Conservation (phyloP, 2,797 vertebrate genomes). For the Lateolabrax maculatus region DNA sequence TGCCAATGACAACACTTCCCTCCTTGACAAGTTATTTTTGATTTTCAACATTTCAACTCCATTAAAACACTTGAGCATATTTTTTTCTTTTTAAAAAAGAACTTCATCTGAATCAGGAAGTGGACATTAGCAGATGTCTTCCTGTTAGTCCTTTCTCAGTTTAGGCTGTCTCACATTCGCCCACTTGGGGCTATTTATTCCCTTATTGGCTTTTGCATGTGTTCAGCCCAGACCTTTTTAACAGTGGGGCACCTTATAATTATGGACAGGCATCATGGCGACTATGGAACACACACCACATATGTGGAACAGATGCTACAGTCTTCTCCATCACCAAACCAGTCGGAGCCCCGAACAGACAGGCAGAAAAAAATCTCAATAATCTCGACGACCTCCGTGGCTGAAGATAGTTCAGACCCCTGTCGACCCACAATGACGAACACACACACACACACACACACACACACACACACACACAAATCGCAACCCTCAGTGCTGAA, state of each 20-base stretch:
- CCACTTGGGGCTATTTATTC: slow-evolving; percentile 82
- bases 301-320: slow-evolving; percentile 81
- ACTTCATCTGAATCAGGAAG: slow-evolving; percentile 62
- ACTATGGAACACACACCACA: slow-evolving; percentile 64
- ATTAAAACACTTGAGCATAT: slow-evolving; percentile 75
- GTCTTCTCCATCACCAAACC: slow-evolving; percentile 55
- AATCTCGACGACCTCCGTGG: slow-evolving; percentile 39
- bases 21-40: slow-evolving; percentile 78
- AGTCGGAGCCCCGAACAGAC: slow-evolving; percentile 47
- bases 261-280: slow-evolving; percentile 79
- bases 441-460: slow-evolving; percentile 1
- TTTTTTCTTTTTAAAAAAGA: slow-evolving; percentile 59
- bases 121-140: slow-evolving; percentile 79
- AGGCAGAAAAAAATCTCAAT: slow-evolving; percentile 41
- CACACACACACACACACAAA: not conserved
- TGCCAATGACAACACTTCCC: slow-evolving; percentile 80
- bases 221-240: slow-evolving; percentile 76
- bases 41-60: slow-evolving; percentile 66
- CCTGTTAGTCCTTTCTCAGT: slow-evolving; percentile 80
- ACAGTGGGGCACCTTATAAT: slow-evolving; percentile 79
- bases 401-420: slow-evolving; percentile 21
- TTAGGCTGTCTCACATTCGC: slow-evolving; percentile 75
- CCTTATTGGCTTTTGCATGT: slow-evolving; percentile 76
- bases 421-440: slow-evolving; percentile 34
- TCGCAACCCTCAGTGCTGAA: not conserved